Evolutionary conservation across 2,113 vertebrate genomes (phyloP).

Genomic region (Vicugna pacos): DNA sequence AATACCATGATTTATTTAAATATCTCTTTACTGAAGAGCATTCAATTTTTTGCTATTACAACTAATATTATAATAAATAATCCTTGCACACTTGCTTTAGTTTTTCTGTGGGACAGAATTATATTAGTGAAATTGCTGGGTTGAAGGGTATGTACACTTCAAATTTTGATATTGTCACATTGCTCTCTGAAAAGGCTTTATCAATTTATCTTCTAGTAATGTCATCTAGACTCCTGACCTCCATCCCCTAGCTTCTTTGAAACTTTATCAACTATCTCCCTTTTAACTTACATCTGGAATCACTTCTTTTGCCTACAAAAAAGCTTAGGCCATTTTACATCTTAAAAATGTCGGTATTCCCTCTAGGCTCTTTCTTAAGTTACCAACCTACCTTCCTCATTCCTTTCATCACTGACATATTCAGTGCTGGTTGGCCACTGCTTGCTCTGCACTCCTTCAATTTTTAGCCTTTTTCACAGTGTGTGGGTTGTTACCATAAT

Average conservation of each 20-base stretch:
- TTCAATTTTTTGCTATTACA: background rate
- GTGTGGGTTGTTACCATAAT: background rate
- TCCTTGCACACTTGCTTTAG: background rate
- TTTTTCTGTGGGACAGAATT: slow-evolving; percentile 33
- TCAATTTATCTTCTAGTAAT: background rate
- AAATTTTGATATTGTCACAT: background rate
- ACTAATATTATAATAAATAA: background rate
- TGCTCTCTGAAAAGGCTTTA: background rate
- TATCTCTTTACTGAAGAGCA: background rate
- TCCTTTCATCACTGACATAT: background rate
- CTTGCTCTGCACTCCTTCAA: background rate
- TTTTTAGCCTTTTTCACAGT: background rate
- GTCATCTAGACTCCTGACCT: background rate
- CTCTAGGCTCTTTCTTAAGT: background rate
- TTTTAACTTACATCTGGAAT: background rate
- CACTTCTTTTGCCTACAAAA: background rate
- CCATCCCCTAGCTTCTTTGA: background rate
- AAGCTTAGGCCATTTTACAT: background rate
- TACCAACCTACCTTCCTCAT: background rate
- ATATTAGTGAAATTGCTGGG: background rate
- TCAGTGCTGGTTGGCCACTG: background rate
- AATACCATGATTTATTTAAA: background rate
- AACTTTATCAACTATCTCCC: background rate
- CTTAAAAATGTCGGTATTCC: background rate
- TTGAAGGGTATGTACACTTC: background rate